Evolutionary conservation across 2,113 vertebrate species (phyloP).

Genomic region (Thalassoma bifasciatum): DNA sequence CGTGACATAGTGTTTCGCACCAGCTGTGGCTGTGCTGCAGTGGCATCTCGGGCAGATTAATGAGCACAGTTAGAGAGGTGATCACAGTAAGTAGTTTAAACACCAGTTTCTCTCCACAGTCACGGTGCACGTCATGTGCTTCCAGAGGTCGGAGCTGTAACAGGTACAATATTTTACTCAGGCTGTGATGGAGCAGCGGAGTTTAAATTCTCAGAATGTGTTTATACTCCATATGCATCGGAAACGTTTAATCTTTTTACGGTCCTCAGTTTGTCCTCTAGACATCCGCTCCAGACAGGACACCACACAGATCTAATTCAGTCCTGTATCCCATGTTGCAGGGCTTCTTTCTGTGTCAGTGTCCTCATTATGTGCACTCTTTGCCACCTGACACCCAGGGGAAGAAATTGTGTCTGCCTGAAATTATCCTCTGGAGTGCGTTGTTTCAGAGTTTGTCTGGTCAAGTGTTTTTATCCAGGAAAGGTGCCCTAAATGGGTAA

Average conservation of each 20-base stretch:
- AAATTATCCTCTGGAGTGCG: conserved; percentile 45
- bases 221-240: conserved; percentile 1
- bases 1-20: conserved; percentile 73
- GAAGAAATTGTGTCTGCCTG: conserved; percentile 44
- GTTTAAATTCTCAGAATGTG: neutral
- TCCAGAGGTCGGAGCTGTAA: conserved; percentile 13
- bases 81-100: conserved; percentile 26
- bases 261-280: neutral
- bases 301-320: neutral
- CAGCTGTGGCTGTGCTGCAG: conserved; percentile 72
- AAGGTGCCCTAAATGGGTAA: neutral
- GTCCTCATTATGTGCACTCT: conserved; percentile 52
- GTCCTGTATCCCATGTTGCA: conserved; percentile 7
- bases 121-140: neutral
- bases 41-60: conserved; percentile 71
- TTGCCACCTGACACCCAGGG: conserved; percentile 51
- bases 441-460: conserved; percentile 18
- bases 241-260: neutral
- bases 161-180: conserved; percentile 10
- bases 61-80: conserved; percentile 45
- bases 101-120: conserved; percentile 13
- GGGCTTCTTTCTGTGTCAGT: conserved; percentile 26
- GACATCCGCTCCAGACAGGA: neutral
- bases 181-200: neutral
- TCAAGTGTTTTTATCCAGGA: conserved; percentile 29